phyloP scores from a whole-genome alignment of 64 coral and sea anemone genomes.

The Hydrozoanthus tunicans region DNA sequence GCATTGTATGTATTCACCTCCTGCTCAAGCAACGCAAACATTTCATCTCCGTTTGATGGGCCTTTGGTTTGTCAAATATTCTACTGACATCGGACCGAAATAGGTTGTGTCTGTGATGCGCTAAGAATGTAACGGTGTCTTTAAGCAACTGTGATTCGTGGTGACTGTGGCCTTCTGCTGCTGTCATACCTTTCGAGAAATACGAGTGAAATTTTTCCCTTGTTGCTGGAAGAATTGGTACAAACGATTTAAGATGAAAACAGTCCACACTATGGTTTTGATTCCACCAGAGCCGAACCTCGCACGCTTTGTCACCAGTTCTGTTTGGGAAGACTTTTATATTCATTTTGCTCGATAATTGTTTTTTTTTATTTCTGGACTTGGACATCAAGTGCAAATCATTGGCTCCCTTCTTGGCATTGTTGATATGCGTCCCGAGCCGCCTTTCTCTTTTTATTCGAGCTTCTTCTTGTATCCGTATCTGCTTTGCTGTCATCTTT shows the following conservation, averaged over 20 bases:
- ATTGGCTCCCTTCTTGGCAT: constrained; percentile 28
- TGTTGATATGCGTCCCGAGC: constrained; percentile 33
- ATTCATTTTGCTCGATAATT: constrained; percentile 60
- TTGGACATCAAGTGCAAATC: constrained; percentile 60
- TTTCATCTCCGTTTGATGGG: constrained; percentile 55
- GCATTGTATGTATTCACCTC: constrained; percentile 48
- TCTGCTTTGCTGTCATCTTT: constrained; percentile 52
- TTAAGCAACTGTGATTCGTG: constrained; percentile 54
- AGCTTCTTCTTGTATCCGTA: constrained; percentile 36
- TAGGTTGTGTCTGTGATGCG: constrained; percentile 1
- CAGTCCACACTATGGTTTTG: constrained; percentile 68
- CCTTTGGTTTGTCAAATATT: constrained; percentile 52
- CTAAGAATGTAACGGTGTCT: constrained; percentile 23
- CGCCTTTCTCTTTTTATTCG: background rate
- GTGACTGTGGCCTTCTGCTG: constrained; percentile 49
- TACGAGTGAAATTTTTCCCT: constrained; percentile 52
- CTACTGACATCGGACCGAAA: constrained; percentile 33
- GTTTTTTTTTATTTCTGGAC: constrained; percentile 63
- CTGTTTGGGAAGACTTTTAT: constrained; percentile 42
- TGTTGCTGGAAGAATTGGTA: constrained; percentile 60
- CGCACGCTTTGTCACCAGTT: background rate
- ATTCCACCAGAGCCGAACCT: constrained; percentile 61
- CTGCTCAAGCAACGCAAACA: constrained; percentile 46
- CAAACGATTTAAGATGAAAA: constrained; percentile 57
- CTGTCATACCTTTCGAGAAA: constrained; percentile 56